Percentiles rank a stretch among this genome's conserved stretches.
phyloP scores from a whole-genome alignment of 2,113 vertebrate species.

The Muntiacus reevesi region DNA sequence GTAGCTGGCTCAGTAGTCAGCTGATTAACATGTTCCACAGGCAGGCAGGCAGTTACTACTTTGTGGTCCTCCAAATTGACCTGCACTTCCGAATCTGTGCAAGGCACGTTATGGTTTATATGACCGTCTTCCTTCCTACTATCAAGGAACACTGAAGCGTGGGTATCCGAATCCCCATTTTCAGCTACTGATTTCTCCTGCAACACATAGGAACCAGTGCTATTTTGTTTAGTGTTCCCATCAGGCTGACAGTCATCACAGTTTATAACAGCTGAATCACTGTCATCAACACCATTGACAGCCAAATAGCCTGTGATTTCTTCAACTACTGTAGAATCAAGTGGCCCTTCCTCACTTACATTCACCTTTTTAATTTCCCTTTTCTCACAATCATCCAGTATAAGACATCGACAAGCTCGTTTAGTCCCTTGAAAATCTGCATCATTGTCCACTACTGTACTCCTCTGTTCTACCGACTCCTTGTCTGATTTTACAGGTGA shows the following conservation, averaged over 20 bases:
- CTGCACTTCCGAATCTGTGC: slow-evolving; percentile 90
- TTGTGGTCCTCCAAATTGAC: slow-evolving; percentile 85
- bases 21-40: slow-evolving; percentile 78
- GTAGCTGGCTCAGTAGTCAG: slow-evolving; percentile 78
- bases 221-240: slow-evolving; percentile 80
- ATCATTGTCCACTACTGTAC: slow-evolving; percentile 85
- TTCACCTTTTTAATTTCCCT: slow-evolving; percentile 88
- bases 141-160: slow-evolving; percentile 84
- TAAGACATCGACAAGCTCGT: slow-evolving; percentile 84
- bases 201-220: slow-evolving; percentile 74
- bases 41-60: slow-evolving; percentile 80
- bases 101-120: slow-evolving; percentile 95
- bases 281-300: slow-evolving; percentile 91
- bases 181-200: slow-evolving; percentile 86
- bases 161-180: slow-evolving; percentile 82
- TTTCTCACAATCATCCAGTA: slow-evolving; percentile 88
- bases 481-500: slow-evolving; percentile 82
- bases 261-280: slow-evolving; percentile 83
- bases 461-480: slow-evolving; percentile 81
- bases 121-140: slow-evolving; percentile 86
- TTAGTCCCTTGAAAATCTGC: slow-evolving; percentile 85
- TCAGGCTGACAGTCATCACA: slow-evolving; percentile 84
- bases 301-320: slow-evolving; percentile 84
- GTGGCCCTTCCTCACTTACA: slow-evolving; percentile 80
- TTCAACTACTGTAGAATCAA: slow-evolving; percentile 77